phyloP scores from a whole-genome alignment of 2,797 vertebrate genomes.

The Alcedo quadribrachys region DNA sequence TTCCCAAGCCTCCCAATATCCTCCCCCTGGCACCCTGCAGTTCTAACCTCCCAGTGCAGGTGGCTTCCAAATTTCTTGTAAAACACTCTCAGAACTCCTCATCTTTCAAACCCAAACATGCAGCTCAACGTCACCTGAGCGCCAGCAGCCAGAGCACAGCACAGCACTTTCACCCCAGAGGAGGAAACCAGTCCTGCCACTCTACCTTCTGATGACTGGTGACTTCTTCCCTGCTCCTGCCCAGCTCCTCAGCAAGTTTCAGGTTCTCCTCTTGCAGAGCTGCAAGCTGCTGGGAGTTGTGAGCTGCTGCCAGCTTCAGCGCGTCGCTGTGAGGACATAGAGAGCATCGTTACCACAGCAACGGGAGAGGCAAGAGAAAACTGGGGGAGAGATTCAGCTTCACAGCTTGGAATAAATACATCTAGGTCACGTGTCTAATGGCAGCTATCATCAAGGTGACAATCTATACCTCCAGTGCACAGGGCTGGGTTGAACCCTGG shows the following conservation, averaged over 20 bases:
- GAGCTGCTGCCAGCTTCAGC: slow-evolving; percentile 88
- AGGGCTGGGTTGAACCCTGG: not conserved
- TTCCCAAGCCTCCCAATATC: not conserved
- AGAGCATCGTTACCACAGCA: slow-evolving; percentile 83
- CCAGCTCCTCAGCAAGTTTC: slow-evolving; percentile 86
- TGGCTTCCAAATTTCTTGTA: not conserved
- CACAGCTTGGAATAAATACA: slow-evolving; percentile 73
- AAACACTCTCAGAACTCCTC: not conserved
- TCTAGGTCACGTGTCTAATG: slow-evolving; percentile 67
- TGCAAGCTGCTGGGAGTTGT: slow-evolving; percentile 85
- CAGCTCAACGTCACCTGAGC: not conserved
- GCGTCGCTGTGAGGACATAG: slow-evolving; percentile 85
- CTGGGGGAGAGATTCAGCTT: slow-evolving; percentile 78
- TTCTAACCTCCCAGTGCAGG: slow-evolving; percentile 26
- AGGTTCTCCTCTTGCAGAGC: slow-evolving; percentile 87
- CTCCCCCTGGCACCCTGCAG: not conserved
- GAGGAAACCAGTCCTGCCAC: not conserved
- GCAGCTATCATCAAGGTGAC: slow-evolving; percentile 49
- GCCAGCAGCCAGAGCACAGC: not conserved
- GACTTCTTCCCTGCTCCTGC: slow-evolving; percentile 82
- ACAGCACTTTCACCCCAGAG: not conserved
- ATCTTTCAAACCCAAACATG: not conserved
- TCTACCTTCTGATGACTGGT: slow-evolving; percentile 82
- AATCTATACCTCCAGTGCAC: not conserved
- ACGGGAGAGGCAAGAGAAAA: slow-evolving; percentile 78